Conservation (phyloP, 1,140 invertebrate species). For the Trichogramma pretiosum region DNA sequence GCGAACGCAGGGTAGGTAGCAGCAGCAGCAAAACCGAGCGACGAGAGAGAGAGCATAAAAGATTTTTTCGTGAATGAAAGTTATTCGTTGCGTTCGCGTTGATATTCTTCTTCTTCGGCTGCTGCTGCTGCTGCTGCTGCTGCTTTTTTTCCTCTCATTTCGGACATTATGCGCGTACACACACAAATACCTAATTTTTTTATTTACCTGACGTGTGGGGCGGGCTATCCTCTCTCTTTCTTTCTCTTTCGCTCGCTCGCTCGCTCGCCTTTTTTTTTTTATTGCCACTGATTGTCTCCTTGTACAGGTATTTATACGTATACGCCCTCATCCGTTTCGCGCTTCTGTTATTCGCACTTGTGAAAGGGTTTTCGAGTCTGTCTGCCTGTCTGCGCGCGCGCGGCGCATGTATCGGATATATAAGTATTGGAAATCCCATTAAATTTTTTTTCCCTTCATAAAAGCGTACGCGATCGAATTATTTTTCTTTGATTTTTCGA, state of each 20-base stretch:
- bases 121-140: neutral
- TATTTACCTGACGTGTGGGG: neutral
- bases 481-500: no score
- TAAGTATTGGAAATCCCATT: no score
- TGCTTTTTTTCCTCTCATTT: slow-evolving; percentile 2
- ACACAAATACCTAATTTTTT: no score
- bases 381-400: neutral
- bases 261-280: neutral
- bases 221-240: slow-evolving; percentile 17
- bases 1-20: no score
- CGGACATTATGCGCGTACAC: no score
- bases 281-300: no score
- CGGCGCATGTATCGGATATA: no score
- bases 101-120: slow-evolving; percentile 8
- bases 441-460: no score
- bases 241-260: neutral
- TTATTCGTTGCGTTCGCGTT: slow-evolving; percentile 14
- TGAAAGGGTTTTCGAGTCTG: slow-evolving; percentile 14
- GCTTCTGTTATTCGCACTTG: slow-evolving; percentile 14
- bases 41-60: no score
- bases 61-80: slow-evolving; percentile 33
- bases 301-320: no score
- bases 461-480: no score
- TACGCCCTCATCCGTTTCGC: neutral
- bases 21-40: no score